Evolutionary conservation across 2,113 vertebrate genomes (phyloP), one percentile per base, ranked within the genome.

Genomic region (Baryphthengus martii): DNA sequence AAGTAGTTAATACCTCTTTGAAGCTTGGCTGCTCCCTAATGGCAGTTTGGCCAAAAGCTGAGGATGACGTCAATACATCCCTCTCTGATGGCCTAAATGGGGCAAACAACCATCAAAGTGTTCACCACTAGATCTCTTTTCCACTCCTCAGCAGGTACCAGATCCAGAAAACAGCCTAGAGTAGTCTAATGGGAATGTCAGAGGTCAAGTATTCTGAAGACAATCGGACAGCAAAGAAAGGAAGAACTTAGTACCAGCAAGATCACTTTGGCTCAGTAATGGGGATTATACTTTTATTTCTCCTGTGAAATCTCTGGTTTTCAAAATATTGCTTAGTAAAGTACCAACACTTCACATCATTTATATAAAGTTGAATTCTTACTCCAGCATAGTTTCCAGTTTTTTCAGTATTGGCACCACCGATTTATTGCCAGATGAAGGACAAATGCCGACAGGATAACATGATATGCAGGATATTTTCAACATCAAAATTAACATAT

Each of bases 81-180:
- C 11, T 18, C 18, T 31, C 4, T 8, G 3, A 20, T 16, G 13
- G 20, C 17, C 44, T 49, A 24, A 73, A 56, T 47, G 47, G 17
- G 35, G 33, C 1, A 1, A 58, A 45, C 20, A 89, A 50, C 4
- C 2, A 5, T 11, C 9, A 13, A 0, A 4, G 12, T 6, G 15
- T 67, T 56, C 58, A 45, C 10, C 16, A 8, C 10, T 44, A 62
- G 7, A 19, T 35, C 72, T 58, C 17, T 24, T 55, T 42, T 66
- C 25, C 19, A 10, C 19, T 61, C 58, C 49, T 52, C 53, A 76
- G 33, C 67, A 72, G 11, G 53, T 16, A 52, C 44, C 1, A 1
- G 23, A 19, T 3, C 0, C 4, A 17, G 18, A 42, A 25, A 85
- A 29, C 7, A 49, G 5, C 18, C 49, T 25, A 1, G 16, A 63